Conservation (phyloP, 2,797 vertebrate species). For the Heliangelus exortis region DNA sequence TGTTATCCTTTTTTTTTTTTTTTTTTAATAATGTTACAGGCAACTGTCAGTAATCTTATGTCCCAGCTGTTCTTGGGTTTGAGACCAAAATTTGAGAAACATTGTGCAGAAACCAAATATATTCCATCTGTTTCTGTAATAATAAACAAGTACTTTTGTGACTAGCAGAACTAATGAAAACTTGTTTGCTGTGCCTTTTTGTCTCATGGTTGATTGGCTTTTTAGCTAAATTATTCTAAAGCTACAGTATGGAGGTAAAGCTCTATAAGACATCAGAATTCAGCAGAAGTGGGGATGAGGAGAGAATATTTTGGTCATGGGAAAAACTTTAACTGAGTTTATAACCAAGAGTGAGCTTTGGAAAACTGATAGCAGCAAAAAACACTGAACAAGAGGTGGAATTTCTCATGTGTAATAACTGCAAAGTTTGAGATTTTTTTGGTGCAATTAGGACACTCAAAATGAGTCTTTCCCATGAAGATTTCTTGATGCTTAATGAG, state of each 20-base stretch:
- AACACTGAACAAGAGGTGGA: background rate
- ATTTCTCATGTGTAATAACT: background rate
- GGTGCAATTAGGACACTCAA: background rate
- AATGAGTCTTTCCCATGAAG: background rate
- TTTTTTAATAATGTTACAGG: conserved; percentile 1
- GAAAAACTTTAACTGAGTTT: background rate
- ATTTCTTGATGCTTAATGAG: background rate
- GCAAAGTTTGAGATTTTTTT: background rate
- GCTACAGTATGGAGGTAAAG: background rate
- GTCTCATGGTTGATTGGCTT: conserved; percentile 24
- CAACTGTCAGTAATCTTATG: conserved; percentile 8
- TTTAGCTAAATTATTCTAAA: conserved; percentile 40
- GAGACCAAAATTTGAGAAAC: conserved; percentile 4
- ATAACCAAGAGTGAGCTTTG: background rate
- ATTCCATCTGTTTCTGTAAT: conserved; percentile 42
- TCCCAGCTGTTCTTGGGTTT: conserved; percentile 37
- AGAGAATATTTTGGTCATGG: background rate
- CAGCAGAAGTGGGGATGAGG: background rate
- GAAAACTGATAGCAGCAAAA: background rate
- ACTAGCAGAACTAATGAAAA: conserved; percentile 62
- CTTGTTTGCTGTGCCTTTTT: conserved; percentile 28
- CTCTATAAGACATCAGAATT: background rate
- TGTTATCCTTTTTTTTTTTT: background rate
- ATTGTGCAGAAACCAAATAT: conserved; percentile 15
- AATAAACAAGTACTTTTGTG: conserved; percentile 56